Base-by-base conservation (phyloP, 2,113 vertebrate species). In the Hiodon tergisus region DNA sequence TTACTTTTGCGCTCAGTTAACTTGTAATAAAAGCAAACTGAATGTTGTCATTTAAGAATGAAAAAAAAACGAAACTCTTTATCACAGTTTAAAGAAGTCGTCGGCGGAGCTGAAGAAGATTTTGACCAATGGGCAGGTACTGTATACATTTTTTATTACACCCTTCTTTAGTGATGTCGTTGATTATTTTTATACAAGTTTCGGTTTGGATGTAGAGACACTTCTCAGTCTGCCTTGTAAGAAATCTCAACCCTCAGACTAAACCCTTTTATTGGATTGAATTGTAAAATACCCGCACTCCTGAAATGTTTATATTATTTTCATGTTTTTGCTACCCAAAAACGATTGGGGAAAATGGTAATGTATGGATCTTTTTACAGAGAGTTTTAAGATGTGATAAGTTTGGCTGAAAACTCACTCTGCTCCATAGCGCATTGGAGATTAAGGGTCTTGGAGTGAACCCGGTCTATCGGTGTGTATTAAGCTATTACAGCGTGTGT, bases 91-190 rank as follows among this genome's bases (percentile, higher is more conserved):
- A 72, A 98, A 98, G 81, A 97, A 98, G 72, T 98, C 97, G 9
- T 99, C 97, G 9, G 97, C 97, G 6, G 97, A 99, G 84, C 88
- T 99, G 83, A 94, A 91, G 86, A 94, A 94, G 67, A 94, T 94
- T 73, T 73, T 94, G 79, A 92, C 93, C 60, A 94, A 91, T 52
- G 93, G 93, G 66, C 93, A 94, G 91, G 93, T 94, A 86, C 14
- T 31, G 6, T 52, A 8, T 68, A 2, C 48, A 1, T 52, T 59
- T 1, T 14, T 59, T 4, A 59, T 59, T 14, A 6, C 50, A 10
- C 9, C 6, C 55, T 71, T 10, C 50, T 11, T 2, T 48, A 9
- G 13, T 69, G 31, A 55, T 14, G 54, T 16, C 2, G 52, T 53
- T 61, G 58, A 50, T 31, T 60, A 4, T 72, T 11, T 71, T 11